Base-by-base conservation (phyloP, 2,113 vertebrate genomes). In the Cyprinodon tularosa region DNA sequence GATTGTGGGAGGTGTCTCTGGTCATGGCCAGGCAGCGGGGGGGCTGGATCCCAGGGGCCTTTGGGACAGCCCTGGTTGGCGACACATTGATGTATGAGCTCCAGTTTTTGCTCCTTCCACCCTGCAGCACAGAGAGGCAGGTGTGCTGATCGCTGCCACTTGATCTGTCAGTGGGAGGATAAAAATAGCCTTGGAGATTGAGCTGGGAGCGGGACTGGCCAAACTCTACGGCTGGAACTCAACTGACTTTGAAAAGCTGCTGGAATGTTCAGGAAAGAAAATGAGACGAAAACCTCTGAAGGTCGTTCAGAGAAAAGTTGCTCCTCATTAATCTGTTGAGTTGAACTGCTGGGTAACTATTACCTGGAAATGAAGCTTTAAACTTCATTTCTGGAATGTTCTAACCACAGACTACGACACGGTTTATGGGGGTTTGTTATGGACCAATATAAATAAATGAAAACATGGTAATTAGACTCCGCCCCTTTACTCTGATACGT, bases 81-180 rank as follows among this genome's bases (percentile, higher is more conserved):
- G 91, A 90, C 93, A 94, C 78, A 86, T 92, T 94, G 94, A 94
- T 94, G 87, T 90, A 94, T 88, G 93, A 92, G 90, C 87, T 91
- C 84, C 76, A 84, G 76, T 85, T 93, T 88, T 86, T 74, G 68
- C 86, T 89, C 84, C 71, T 77, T 81, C 84, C 89, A 72, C 71
- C 73, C 72, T 89, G 72, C 74, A 82, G 89, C 87, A 81, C 87
- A 72, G 70, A 85, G 85, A 86, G 88, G 87, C 89, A 92, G 89
- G 90, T 93, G 89, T 88, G 86, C 89, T 89, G 90, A 92, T 91
- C 91, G 90, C 82, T 80, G 85, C 81, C 86, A 91, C 90, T 87
- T 91, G 92, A 94, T 93, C 90, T 86, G 84, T 93, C 90, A 90
- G 89, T 91, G 66, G 82, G 77, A 89, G 89, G 86, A 85, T 85